Base-by-base conservation (phyloP, 2,888 invertebrate species). In the Selenia dentaria region DNA sequence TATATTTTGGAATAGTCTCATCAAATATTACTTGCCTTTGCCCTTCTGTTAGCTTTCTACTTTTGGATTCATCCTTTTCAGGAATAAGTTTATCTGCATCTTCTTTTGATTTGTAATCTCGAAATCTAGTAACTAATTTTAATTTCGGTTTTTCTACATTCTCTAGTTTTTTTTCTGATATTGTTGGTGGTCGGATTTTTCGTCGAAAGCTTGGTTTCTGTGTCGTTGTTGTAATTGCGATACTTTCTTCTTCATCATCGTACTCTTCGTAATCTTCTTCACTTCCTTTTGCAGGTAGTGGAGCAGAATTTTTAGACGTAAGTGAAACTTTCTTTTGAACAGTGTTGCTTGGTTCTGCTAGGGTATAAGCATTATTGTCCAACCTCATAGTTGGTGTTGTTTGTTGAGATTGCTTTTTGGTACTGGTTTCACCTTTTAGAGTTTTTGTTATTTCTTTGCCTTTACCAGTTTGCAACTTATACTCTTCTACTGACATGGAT, bases 121-220 rank as follows among this genome's bases (percentile, higher is more conserved):
- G 62, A 27, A 89, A 88, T 54, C 86, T 70, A 9, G 88, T 88
- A 3, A 79, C 62, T 33, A 87, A 56, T 36, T 67, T 68, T 9
- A 89, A 52, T 56, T 73, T 81, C 27, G 74, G 72, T 9, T 55
- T 36, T 48, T 70, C 67, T 24, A 59, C 61, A 34, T 66, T 58
- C 6, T 45, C 54, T 6, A 46, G 35, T 12, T 69, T 54, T 46
- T 60, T 67, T 39, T 58, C 54, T 12, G 79, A 76, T 14, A 76
- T 72, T 12, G 72, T 60, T 16, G 70, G 59, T 10, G 56, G 31
- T 45, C 52, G 67, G 22, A 60, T 62, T 61, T 64, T 67, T 46
- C 64, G 73, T 51, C 67, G 67, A 31, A 74, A 70, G 20, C 54
- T 41, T 45, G 83, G 79, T 55, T 66, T 79, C 13, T 11, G 25